These are phyloP conservation scores for Crioceris asparagi DNA, from an alignment of 2,888 invertebrate genomes.

Conservation along the genomic window DNA sequence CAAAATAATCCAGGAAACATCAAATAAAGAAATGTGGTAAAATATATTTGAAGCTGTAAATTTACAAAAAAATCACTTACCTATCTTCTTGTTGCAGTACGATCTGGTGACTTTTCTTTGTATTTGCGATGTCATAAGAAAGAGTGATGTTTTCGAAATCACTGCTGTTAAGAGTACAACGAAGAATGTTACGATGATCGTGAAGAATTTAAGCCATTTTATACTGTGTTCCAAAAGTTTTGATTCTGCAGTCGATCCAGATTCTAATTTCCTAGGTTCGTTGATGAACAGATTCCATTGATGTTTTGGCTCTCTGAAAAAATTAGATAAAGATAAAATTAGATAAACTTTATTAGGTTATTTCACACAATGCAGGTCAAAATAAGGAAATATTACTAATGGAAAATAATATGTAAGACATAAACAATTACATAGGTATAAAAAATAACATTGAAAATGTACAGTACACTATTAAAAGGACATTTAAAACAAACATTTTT, in stretches of 20 bases:
- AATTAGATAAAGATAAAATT: no score
- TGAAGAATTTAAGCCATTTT: constrained; percentile 54
- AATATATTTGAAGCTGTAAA: neutral
- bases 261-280: constrained; percentile 54
- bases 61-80: constrained; percentile 27
- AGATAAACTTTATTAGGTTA: no score
- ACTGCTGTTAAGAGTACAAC: constrained; percentile 57
- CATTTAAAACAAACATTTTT: no score
- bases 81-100: constrained; percentile 48
- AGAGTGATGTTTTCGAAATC: constrained; percentile 58
- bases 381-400: no score
- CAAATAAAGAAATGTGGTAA: no score
- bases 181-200: constrained; percentile 56
- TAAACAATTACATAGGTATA: no score
- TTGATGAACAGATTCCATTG: constrained; percentile 72
- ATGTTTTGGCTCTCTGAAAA: constrained; percentile 19
- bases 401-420: no score
- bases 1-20: no score
- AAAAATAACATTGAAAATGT: no score
- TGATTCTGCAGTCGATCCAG: constrained; percentile 55
- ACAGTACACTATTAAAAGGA: no score
- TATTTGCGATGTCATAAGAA: constrained; percentile 65
- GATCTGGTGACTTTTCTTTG: constrained; percentile 43
- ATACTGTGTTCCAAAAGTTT: constrained; percentile 51
- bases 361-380: no score